Evolutionary conservation across 2,888 invertebrate genomes (phyloP), one percentile per base, ranked within the genome.

Genomic region (Drosophila melanosoma): DNA sequence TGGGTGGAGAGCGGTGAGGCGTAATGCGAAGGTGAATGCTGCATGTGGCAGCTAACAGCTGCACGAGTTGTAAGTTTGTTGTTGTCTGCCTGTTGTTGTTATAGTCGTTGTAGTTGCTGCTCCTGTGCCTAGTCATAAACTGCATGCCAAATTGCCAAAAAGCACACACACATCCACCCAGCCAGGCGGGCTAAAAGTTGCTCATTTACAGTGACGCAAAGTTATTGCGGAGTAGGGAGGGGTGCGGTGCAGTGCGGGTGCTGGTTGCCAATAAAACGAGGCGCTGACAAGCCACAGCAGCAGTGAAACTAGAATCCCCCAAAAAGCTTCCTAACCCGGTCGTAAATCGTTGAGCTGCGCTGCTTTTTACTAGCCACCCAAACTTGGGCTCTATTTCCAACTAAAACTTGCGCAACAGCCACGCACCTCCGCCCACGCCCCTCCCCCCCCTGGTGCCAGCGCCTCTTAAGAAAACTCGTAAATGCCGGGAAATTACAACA

Each of bases 121-220:
- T 83, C 63, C 15, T 69, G 49, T 75, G 77, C 79, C 85, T 70
- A 70, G 88, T 72, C 90, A 89, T 85, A 85, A 85, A 85, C 86
- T 85, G 85, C 85, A 85, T 76, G 85, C 76, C 77, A 88, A 85
- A 90, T 85, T 73, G 75, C 85, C 83, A 76, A 89, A 89, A 89
- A 79, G 64, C 85, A 71, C 66, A 76, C 73, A 68, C 70, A 66
- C 42, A 51, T 35, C 45, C 40, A 59, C 32, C 26, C 4, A 40
- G n/a, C 5, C 29, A 5, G 32, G 23, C 40, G 29, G 42, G 58
- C 82, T 66, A 71, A 85, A 85, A 89, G 74, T 85, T 89, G 86
- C 82, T 87, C 88, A 85, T 89, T 85, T 85, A 74, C 77, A 76
- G 79, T 66, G 49, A 32, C 36, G 26, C 38, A 29, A 23, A 42